phyloP scores from a whole-genome alignment of 2,888 invertebrate genomes.

The Patella pellucida region DNA sequence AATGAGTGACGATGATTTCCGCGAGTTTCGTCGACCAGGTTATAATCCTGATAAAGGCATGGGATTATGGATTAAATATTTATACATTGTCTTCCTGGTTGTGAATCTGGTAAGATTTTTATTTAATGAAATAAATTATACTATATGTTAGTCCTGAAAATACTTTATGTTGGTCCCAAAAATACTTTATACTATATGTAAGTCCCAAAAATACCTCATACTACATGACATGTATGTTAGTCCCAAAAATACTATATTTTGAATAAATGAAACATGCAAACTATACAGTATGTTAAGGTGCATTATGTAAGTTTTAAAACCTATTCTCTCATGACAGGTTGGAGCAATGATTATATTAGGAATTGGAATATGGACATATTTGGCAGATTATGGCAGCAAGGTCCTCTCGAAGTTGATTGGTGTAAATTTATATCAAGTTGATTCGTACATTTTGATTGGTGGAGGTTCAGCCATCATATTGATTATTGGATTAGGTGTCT shows the following conservation, averaged over 20 bases:
- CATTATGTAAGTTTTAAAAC: too few relatives aligned
- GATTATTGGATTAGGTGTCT: constrained; percentile 49
- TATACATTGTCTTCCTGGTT: not conserved
- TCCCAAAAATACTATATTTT: too few relatives aligned
- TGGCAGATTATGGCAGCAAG: constrained; percentile 58
- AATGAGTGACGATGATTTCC: not conserved
- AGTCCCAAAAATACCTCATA: too few relatives aligned
- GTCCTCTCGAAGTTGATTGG: constrained; percentile 52
- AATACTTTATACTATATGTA: too few relatives aligned
- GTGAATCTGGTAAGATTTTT: not conserved
- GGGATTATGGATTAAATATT: constrained; percentile 3
- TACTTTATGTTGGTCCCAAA: too few relatives aligned
- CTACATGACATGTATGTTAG: too few relatives aligned
- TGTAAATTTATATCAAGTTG: constrained; percentile 52
- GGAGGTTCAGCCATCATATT: constrained; percentile 48
- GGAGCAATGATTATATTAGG: constrained; percentile 51
- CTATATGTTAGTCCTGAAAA: too few relatives aligned
- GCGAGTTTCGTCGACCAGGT: not conserved
- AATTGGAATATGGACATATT: constrained; percentile 59
- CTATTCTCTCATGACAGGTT: constrained; percentile 38
- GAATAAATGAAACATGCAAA: too few relatives aligned
- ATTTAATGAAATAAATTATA: too few relatives aligned
- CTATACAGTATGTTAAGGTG: too few relatives aligned
- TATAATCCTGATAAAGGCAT: not conserved
- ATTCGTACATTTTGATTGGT: constrained; percentile 56